These are phyloP conservation scores for Augiades crinisus DNA, from an alignment of 2,888 invertebrate species.

Conservation along the genomic window DNA sequence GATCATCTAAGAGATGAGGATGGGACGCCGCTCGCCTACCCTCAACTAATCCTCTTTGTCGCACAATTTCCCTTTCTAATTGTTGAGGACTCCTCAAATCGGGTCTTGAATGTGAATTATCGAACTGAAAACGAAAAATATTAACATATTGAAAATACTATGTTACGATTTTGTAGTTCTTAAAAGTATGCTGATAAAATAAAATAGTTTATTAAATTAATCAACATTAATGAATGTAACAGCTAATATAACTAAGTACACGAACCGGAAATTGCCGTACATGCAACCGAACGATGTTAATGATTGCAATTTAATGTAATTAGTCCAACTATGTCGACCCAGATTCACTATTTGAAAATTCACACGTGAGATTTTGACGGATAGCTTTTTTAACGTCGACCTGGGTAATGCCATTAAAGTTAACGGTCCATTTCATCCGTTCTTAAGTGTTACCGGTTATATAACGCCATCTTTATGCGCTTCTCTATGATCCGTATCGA, in stretches of 20 bases:
- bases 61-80: constrained; percentile 80
- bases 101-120: constrained; percentile 66
- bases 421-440: background rate
- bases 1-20: constrained; percentile 83
- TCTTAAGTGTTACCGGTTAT: constrained; percentile 1
- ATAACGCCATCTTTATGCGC: constrained; percentile 1
- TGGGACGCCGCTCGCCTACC: constrained; percentile 84
- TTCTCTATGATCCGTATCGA: constrained; percentile 3
- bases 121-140: constrained; percentile 56
- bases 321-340: background rate
- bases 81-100: constrained; percentile 84
- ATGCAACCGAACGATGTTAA: constrained; percentile 1
- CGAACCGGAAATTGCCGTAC: background rate
- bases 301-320: background rate
- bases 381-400: constrained; percentile 1
- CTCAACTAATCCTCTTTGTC: constrained; percentile 80
- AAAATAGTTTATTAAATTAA: too few species aligned
- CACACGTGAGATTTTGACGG: background rate
- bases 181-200: too few species aligned
- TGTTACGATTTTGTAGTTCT: too few species aligned
- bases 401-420: background rate
- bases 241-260: background rate
- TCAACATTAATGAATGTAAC: too few species aligned
- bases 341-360: background rate
- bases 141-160: background rate